Evolutionary conservation across 2,113 vertebrate genomes (phyloP), one percentile per base, ranked within the genome.

Genomic region (Sebastes fasciatus): DNA sequence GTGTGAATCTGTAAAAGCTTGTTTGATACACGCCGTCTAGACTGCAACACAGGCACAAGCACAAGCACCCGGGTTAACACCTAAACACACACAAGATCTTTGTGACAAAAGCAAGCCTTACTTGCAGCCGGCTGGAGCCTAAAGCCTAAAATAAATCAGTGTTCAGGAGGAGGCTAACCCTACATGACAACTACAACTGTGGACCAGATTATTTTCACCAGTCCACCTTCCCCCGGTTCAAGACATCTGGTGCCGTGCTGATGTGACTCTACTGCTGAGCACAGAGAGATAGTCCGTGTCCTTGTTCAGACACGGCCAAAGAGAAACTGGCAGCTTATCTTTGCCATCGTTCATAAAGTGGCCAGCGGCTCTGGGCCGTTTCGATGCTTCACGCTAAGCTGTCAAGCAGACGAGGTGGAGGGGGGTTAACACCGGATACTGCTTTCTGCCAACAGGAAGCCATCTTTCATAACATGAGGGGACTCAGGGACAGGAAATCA

Each of bases 261-360:
- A 85, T 81, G 87, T 46, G 77, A 77, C 81, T 68, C 51, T 21
- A 55, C 46, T 83, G 74, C 81, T 63, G 77, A 91, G 83, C 81
- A 70, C 74, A 61, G 61, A 81, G 62, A 76, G 83, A 82, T 86
- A 54, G 71, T 54, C 70, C 13, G 67, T 58, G 79, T 74, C 79
- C 79, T 87, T 77, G 57, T 83, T 81, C 77, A 76, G 62, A 89
- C 75, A 82, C 1, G 8, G 63, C 74, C 72, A 58, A 75, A 83
- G 40, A 85, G 74, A 73, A 87, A 43, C 84, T 57, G 80, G 66
- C 73, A 75, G 52, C 78, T 89, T 86, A 93, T 90, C 86, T 80
- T 60, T 61, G 46, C 69, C 66, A 92, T 92, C 78, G 10, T 77
- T 90, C 84, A 93, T 87, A 90, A 90, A 87, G 85, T 77, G 83